Base-by-base conservation (phyloP, 2,797 vertebrate genomes). In the Phataginus tetradactyla region DNA sequence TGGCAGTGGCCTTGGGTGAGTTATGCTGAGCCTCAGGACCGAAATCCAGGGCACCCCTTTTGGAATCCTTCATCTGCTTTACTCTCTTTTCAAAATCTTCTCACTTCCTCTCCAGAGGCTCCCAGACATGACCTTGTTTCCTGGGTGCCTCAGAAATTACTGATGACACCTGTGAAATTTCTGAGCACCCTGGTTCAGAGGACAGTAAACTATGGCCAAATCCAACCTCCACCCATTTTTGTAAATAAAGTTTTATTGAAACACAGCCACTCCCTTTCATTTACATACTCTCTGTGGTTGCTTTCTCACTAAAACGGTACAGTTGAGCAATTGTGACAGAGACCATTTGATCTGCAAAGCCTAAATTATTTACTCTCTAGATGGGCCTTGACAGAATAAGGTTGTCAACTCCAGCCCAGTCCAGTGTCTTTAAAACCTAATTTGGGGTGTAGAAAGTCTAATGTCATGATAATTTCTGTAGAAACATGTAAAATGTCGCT, bases 241-340 rank as follows among this genome's bases (percentile, higher is more conserved):
- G 32, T 66, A 92, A 89, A 83, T 78, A 86, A 79, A 97, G 87
- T 72, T 66, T 95, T 69, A 74, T 11, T 63, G 66, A 75, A 77
- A 89, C 45, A 17, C 23, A 20, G 51, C 21, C 72, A 87, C 3
- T 0, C 53, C 39, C 21, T 77, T 64, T 81, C 51, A 64, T 85
- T 81, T 90, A 23, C 71, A 64, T 93, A 91, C 37, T 39, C 32
- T 45, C 20, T 32, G 11, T 14, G 72, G 63, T 68, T 37, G 15
- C 29, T 79, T 53, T 74, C 7, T 61, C 23, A 4, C 45, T 68
- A 39, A 86, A 59, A 85, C 29, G 85, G 23, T 72, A 72, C 20
- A 21, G 4, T 7, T 71, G 32, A 69, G 81, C 7, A 15, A 14
- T 69, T 91, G 49, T 0, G 13, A 55, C 45, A 53, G 66, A 78